Evolutionary conservation across 2,113 vertebrate genomes (phyloP), one percentile per base, ranked within the genome.

Genomic region (Poeciliopsis retropinna): DNA sequence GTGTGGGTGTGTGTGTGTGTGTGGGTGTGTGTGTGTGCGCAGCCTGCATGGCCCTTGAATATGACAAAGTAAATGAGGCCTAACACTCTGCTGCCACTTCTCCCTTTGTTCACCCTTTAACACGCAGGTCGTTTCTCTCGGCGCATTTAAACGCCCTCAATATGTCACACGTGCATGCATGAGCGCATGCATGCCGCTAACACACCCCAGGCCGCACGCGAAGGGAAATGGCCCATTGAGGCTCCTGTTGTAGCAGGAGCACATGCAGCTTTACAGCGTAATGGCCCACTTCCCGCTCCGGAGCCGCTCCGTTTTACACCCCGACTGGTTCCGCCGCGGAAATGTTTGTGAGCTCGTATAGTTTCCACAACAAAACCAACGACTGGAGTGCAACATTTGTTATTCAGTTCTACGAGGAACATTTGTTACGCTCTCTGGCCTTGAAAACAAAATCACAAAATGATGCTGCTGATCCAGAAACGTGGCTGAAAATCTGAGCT

Each of bases 61-160:
- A 87, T 88, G 80, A 89, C 39, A 15, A 70, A 73, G 72, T 81
- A 90, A 90, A 91, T 92, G 89, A 90, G 88, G 89, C 85, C 79
- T 74, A 76, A 72, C 82, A 71, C 80, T 29, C 83, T 25, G 30
- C 73, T 60, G 70, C 78, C 75, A 70, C 84, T 80, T 67, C 79
- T 81, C 76, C 70, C 64, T 87, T 87, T 73, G 80, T 79, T 81
- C 81, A 84, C 84, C 80, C 86, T 81, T 75, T 83, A 76, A 68
- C 76, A 62, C 78, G 63, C 76, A 78, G 90, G 87, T 90, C 70
- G 65, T 80, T 86, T 72, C 85, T 81, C 82, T 80, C 72, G 0
- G 76, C 87, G 75, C 82, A 72, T 84, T 90, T 87, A 89, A 89
- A 89, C 86, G 87, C 89, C 89, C 90, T 87, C 84, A 88, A 87